Base-by-base conservation (phyloP, 64 coral and sea anemone genomes). In the Anthopleura sola region DNA sequence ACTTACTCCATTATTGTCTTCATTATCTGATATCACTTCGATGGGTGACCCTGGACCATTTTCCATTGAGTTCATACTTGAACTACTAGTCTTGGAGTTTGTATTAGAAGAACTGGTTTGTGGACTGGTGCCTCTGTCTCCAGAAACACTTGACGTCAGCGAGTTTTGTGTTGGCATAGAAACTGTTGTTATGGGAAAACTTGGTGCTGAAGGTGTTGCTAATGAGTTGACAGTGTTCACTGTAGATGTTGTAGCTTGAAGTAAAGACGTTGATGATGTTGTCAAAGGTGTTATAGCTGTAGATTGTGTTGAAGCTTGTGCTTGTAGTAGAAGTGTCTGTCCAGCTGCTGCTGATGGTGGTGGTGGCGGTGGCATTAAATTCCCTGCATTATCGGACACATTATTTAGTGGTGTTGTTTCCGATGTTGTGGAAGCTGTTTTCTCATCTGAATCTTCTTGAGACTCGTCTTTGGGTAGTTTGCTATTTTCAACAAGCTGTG, bases 331-430 rank as follows among this genome's bases (percentile, higher is more conserved):
- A 36, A 34, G 49, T 24, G 18, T 49, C 28, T 36, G 80, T 83
- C 33, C 44, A 6, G 76, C 13, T 79, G 16, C n/a, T 12, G n/a
- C n/a, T 3, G 76, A 31, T 7, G 80, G 80, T 49, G 80, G 80
- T 50, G 80, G 80, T 26, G 80, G 80, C 17, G 82, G 82, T 2
- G 82, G 82, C 82, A 83, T 83, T 32, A 83, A 49, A 47, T n/a
- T 36, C 15, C 7, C 32, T 21, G 48, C 17, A 82, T 82, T 58
- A 10, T 85, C 34, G 55, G 58, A 0, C 24, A 47, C 9, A 21
- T 47, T 68, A 40, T 48, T 18, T 38, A 66, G 37, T 60, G 74
- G 23, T 29, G 75, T 18, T 26, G 53, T 64, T 29, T 46, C 46
- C n/a, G n/a, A n/a, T n/a, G n/a, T n/a, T 82, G 40, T 44, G 40